Percentiles rank a stretch among this genome's conserved stretches.
Evolutionary conservation across 1,140 invertebrate species (phyloP).

Genomic region (Aphaenogaster rudis): DNA sequence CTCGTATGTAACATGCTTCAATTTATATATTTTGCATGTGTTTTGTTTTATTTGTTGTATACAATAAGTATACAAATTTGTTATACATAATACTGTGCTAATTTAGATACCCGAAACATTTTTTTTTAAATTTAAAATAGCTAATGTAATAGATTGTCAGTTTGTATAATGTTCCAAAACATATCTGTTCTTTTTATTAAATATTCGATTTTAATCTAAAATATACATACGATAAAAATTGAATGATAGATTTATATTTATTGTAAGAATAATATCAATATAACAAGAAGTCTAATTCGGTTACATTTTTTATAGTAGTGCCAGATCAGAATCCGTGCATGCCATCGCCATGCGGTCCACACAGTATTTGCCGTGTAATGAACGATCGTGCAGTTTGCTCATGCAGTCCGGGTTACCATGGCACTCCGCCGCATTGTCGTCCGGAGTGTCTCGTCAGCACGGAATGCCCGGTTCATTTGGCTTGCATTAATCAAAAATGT

Average conservation of each 20-base stretch:
- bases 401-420: conserved; percentile 92
- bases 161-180: not conserved
- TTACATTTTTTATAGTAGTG: conserved; percentile 80
- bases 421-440: conserved; percentile 92
- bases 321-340: conserved; percentile 90
- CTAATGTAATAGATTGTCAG: not conserved
- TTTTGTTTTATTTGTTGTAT: not conserved
- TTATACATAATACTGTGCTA: not conserved
- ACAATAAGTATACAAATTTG: not conserved
- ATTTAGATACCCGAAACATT: not conserved
- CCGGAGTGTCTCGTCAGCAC: conserved; percentile 93
- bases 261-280: not conserved
- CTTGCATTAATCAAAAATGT: conserved; percentile 94
- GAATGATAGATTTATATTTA: not conserved
- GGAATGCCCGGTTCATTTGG: conserved; percentile 91
- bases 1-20: conserved; percentile 46
- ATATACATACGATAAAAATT: not conserved
- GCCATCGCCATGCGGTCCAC: conserved; percentile 93
- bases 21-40: not conserved
- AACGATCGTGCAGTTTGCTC: conserved; percentile 92
- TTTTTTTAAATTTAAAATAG: not conserved
- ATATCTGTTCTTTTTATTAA: not conserved
- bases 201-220: conserved; percentile 13
- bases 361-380: conserved; percentile 91
- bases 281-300: not conserved